Evolutionary conservation across 2,113 vertebrate genomes (phyloP).

Genomic region (Echinops telfairi): DNA sequence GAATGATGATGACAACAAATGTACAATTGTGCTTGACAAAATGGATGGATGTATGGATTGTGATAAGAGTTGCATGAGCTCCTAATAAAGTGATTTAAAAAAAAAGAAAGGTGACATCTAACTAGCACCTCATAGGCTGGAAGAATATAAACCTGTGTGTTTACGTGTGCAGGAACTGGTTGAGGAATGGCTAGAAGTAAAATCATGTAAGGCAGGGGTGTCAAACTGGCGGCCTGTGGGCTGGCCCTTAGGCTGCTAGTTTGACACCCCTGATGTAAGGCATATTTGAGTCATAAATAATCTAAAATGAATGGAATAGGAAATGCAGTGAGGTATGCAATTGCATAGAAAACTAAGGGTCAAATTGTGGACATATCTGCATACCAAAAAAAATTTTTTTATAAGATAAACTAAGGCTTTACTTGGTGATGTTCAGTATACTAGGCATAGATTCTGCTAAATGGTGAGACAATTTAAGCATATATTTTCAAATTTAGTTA

Average conservation of each 20-base stretch:
- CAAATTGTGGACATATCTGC: conserved; percentile 17
- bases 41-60: too few species aligned
- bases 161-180: background rate
- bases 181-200: background rate
- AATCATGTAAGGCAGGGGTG: too few species aligned
- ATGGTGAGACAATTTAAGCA: background rate
- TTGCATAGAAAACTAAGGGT: background rate
- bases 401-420: background rate
- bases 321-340: conserved; percentile 10
- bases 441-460: background rate
- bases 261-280: too few species aligned
- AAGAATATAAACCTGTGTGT: background rate
- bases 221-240: too few species aligned
- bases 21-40: too few species aligned
- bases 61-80: too few species aligned
- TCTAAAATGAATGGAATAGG: background rate
- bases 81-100: too few species aligned
- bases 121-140: background rate
- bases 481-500: background rate
- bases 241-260: too few species aligned
- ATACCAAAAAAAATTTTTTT: conserved; percentile 29
- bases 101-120: background rate
- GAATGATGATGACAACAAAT: too few species aligned
- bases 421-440: background rate
- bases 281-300: conserved; percentile 12